A percentile compares a stretch with the other conserved stretches of the same genome.
These are phyloP conservation scores for Tyrophagus putrescentiae DNA, from an alignment of 1,140 invertebrate species.

Conservation along the genomic window DNA sequence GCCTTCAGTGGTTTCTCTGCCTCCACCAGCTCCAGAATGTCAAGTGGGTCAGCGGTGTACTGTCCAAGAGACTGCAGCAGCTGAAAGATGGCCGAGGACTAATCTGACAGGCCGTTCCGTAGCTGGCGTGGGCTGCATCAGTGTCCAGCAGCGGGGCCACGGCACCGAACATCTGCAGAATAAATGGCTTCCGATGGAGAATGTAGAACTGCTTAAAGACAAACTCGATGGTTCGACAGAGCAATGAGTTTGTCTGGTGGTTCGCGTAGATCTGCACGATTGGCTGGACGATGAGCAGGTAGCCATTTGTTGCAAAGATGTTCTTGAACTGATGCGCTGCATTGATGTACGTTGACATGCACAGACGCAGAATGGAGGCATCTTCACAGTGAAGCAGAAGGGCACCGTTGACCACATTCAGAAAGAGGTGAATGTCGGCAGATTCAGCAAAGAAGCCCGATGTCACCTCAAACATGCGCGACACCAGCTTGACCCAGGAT, in stretches of 20 bases:
- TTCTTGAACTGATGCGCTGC: slow-evolving; percentile 97
- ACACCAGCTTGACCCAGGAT: slow-evolving; percentile 88
- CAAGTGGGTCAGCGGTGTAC: slow-evolving; percentile 78
- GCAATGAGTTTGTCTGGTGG: slow-evolving; percentile 81
- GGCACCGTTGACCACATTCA: slow-evolving; percentile 93
- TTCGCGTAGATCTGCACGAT: slow-evolving; percentile 89
- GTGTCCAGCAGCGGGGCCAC: slow-evolving; percentile 89
- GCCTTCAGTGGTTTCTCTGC: slow-evolving; percentile 90
- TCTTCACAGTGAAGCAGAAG: slow-evolving; percentile 94
- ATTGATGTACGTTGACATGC: slow-evolving; percentile 91
- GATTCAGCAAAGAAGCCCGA: slow-evolving; percentile 94
- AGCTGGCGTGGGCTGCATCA: slow-evolving; percentile 46
- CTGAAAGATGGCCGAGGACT: slow-evolving; percentile 30
- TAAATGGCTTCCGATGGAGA: slow-evolving; percentile 94
- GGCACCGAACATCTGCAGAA: slow-evolving; percentile 96
- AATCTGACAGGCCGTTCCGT: slow-evolving; percentile 36
- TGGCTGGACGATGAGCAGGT: slow-evolving; percentile 87
- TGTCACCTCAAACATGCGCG: slow-evolving; percentile 96
- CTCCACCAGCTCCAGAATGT: slow-evolving; percentile 86
- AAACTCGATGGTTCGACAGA: slow-evolving; percentile 90
- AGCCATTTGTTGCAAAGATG: slow-evolving; percentile 94
- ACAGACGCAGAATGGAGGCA: slow-evolving; percentile 80
- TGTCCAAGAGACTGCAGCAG: slow-evolving; percentile 57
- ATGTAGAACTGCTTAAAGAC: slow-evolving; percentile 96
- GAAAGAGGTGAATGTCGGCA: slow-evolving; percentile 87